A percentile compares a stretch with the other conserved stretches of the same genome.
Evolutionary conservation across 2,888 invertebrate genomes (phyloP).

Genomic region (Isotomurus palustris): DNA sequence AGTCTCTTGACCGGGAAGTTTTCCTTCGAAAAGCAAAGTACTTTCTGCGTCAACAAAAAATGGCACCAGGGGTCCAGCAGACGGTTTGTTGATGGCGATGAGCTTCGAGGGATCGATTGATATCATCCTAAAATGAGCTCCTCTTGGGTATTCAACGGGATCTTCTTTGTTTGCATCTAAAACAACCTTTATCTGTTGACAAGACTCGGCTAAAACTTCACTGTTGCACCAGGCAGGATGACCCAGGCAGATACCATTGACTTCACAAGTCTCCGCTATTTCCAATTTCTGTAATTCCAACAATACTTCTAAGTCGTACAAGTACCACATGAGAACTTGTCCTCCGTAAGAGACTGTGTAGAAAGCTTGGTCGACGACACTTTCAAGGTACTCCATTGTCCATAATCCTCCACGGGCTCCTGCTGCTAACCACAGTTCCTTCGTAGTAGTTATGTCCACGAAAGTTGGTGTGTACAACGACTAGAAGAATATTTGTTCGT

Average conservation of each 20-base stretch:
- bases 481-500: conserved; percentile 3
- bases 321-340: conserved; percentile 34
- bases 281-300: background rate
- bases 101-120: conserved; percentile 10
- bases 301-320: conserved; percentile 14
- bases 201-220: background rate
- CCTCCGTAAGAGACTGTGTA: conserved; percentile 29
- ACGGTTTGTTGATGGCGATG: background rate
- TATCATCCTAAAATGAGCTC: conserved; percentile 7
- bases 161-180: background rate
- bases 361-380: conserved; percentile 12
- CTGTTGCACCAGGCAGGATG: too few relatives aligned
- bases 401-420: background rate
- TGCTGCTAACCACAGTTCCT: conserved; percentile 10
- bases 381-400: conserved; percentile 2
- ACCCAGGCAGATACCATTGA: too few relatives aligned
- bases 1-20: conserved; percentile 16
- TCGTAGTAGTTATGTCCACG: conserved; percentile 6
- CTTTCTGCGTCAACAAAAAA: conserved; percentile 26
- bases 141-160: background rate
- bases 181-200: too few relatives aligned
- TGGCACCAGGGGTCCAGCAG: conserved; percentile 35
- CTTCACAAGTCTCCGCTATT: background rate
- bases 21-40: conserved; percentile 27
- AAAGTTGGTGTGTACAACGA: conserved; percentile 20